Evolutionary conservation across 2,113 vertebrate genomes (phyloP).

Genomic region (Sorex fumeus): DNA sequence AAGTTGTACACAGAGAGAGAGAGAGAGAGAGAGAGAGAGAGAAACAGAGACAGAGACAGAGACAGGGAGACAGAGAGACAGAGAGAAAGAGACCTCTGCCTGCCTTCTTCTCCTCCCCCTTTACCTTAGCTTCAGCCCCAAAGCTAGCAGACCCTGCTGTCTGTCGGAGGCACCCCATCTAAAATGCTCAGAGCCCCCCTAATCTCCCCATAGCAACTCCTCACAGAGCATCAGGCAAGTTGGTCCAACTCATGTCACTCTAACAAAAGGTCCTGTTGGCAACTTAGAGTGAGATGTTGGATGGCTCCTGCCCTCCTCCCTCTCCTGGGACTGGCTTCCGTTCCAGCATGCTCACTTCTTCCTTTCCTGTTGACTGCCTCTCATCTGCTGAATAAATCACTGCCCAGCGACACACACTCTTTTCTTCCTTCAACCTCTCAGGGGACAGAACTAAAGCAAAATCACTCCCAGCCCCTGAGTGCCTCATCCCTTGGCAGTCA

Average conservation of each 20-base stretch:
- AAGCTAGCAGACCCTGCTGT: too few relatives aligned
- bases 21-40: too few relatives aligned
- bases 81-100: too few relatives aligned
- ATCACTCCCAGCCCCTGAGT: too few relatives aligned
- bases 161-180: not conserved
- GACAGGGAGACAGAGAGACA: too few relatives aligned
- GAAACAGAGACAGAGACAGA: too few relatives aligned
- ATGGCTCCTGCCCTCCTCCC: accelerated
- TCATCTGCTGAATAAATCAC: not conserved
- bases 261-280: slow-evolving; percentile 31
- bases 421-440: too few relatives aligned
- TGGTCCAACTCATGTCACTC: not conserved
- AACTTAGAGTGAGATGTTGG: not conserved
- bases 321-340: not conserved
- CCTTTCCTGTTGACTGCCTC: not conserved
- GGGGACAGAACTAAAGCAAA: too few relatives aligned
- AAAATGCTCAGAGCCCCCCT: not conserved
- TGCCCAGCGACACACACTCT: too few relatives aligned
- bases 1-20: too few relatives aligned
- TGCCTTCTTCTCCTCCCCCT: not conserved
- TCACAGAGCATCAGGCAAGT: not conserved
- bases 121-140: not conserved
- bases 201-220: not conserved
- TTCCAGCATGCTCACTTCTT: accelerated
- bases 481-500: too few relatives aligned